A percentile compares a stretch with the other conserved stretches of the same genome.
These are phyloP conservation scores for Cheilosia grossa DNA, from an alignment of 2,888 invertebrate species.

Conservation along the genomic window DNA sequence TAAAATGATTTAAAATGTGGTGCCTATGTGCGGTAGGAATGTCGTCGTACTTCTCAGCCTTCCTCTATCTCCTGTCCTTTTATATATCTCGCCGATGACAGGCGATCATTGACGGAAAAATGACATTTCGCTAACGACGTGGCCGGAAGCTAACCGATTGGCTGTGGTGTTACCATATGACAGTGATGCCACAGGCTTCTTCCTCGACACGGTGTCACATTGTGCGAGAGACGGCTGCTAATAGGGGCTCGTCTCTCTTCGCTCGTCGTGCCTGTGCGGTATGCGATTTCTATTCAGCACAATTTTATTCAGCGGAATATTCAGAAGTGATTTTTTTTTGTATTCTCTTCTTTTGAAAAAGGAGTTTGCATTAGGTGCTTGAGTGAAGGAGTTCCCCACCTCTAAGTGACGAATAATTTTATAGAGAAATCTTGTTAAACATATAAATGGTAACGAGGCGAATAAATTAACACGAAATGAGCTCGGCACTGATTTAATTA, in stretches of 20 bases:
- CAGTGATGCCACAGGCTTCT: too few relatives aligned
- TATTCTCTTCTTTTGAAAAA: neutral
- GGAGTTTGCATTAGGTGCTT: constrained; percentile 2
- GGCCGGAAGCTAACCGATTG: too few relatives aligned
- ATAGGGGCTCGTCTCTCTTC: neutral
- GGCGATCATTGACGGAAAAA: too few relatives aligned
- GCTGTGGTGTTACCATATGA: too few relatives aligned
- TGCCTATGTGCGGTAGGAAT: too few relatives aligned
- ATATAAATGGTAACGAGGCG: constrained; percentile 30
- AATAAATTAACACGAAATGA: constrained; percentile 42
- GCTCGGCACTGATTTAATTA: constrained; percentile 39
- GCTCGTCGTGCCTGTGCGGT: neutral
- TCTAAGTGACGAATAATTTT: constrained; percentile 32
- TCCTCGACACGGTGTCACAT: neutral
- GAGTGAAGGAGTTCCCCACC: neutral
- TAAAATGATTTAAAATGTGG: too few relatives aligned
- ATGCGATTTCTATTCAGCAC: constrained; percentile 21
- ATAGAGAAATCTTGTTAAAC: constrained; percentile 1
- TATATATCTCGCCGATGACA: too few relatives aligned
- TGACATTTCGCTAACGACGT: too few relatives aligned
- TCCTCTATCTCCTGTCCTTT: too few relatives aligned
- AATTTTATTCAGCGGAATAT: constrained; percentile 29
- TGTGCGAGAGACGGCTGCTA: neutral
- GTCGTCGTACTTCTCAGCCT: too few relatives aligned
- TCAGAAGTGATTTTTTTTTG: constrained; percentile 17